phyloP scores from a whole-genome alignment of 1,140 invertebrate genomes.

The Musca domestica region DNA sequence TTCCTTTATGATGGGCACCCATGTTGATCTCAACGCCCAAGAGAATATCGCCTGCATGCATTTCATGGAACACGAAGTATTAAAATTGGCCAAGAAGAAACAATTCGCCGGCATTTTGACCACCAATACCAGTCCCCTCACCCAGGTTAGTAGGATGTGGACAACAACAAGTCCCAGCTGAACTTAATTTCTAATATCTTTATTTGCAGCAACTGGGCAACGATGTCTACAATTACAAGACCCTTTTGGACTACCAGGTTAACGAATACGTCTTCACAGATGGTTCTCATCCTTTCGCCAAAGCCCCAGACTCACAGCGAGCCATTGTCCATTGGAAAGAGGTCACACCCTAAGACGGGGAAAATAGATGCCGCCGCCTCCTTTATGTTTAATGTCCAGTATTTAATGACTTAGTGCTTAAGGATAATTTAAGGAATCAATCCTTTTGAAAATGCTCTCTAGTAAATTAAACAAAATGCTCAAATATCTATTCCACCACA shows the following conservation, averaged over 20 bases:
- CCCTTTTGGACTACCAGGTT: conserved; percentile 74
- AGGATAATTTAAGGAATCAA: neutral
- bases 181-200: conserved; percentile 31
- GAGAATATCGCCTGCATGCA: conserved; percentile 77
- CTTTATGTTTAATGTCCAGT: neutral
- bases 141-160: conserved; percentile 54
- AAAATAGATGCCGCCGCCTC: too few relatives aligned
- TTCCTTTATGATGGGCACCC: conserved; percentile 84
- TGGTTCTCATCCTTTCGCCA: conserved; percentile 68
- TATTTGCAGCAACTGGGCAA: conserved; percentile 66
- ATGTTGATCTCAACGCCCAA: conserved; percentile 60
- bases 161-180: neutral
- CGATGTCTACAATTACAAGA: conserved; percentile 78
- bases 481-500: neutral
- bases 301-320: conserved; percentile 71
- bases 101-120: conserved; percentile 75
- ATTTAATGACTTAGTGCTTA: neutral
- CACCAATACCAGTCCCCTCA: conserved; percentile 81
- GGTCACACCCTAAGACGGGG: conserved; percentile 23
- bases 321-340: conserved; percentile 75
- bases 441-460: neutral
- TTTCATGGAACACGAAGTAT: conserved; percentile 72
- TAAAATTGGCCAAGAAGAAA: conserved; percentile 63
- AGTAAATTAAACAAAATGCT: neutral
- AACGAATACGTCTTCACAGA: conserved; percentile 72